Conservation (phyloP, 2,797 vertebrate species). For the Ciconia nigra region DNA sequence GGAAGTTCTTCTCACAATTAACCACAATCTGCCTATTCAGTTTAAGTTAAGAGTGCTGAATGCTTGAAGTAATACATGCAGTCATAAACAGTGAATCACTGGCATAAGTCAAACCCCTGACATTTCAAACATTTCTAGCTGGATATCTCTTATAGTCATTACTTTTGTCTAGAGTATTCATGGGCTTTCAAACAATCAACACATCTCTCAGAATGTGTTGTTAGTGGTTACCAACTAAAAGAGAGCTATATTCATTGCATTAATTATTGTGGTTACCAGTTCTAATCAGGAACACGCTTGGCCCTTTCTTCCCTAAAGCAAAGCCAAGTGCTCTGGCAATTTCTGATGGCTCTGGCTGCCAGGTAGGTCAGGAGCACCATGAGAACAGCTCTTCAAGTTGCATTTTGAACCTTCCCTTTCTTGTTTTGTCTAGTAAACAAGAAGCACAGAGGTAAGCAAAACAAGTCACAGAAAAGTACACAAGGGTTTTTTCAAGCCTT, state of each 20-base stretch:
- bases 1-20: neutral
- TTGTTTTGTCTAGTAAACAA: neutral
- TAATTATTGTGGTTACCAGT: neutral
- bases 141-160: neutral
- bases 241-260: neutral
- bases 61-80: neutral
- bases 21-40: neutral
- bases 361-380: neutral
- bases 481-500: neutral
- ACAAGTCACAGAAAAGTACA: neutral
- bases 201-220: neutral
- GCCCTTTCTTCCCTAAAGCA: neutral
- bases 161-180: neutral
- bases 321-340: neutral
- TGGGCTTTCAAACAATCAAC: neutral
- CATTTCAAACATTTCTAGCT: neutral
- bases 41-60: neutral
- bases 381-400: neutral
- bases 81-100: neutral
- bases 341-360: neutral
- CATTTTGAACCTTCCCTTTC: neutral
- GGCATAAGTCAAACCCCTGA: neutral
- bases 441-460: conserved; percentile 14
- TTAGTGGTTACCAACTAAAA: neutral
- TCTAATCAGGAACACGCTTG: neutral